Evolutionary conservation across 2,797 vertebrate genomes (phyloP), one percentile per base, ranked within the genome.

Genomic region (Eurystomus glaucurus): DNA sequence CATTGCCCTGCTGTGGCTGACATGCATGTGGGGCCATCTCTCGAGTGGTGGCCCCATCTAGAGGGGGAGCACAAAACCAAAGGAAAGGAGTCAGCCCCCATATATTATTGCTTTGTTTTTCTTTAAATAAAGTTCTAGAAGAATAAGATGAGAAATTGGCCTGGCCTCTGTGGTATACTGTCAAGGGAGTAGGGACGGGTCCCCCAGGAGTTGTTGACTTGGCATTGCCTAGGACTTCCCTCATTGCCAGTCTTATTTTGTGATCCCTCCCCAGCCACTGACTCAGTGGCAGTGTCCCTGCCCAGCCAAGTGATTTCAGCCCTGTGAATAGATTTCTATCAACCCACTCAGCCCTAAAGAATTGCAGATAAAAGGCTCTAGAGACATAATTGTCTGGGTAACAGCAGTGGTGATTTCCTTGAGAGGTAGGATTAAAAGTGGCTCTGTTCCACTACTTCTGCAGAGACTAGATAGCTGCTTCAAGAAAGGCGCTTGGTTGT

Each of bases 261-360:
- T 54, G 84, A 90, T 86, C 75, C 75, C 37, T 82, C 55, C 51
- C 28, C 51, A 91, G 70, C 57, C 31, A 41, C 23, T 62, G 61
- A 79, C 57, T 77, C 11, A 3, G 84, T 89, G 74, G 68, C 91
- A 85, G 71, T 33, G 64, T 94, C 89, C 64, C 78, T 89, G 48
- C 81, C 51, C 71, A 92, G 86, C 86, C 84, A 64, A 92, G 78
- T 10, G 4, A 82, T 94, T 61, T 92, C 90, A 94, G 70, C 71
- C 79, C 85, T 60, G 74, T 39, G 77, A 93, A 86, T 93, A 94
- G 93, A 85, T 90, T 96, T 90, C 71, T 88, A 43, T 77, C 92
- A 95, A 88, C 86, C 83, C 85, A 82, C 95, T 96, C 91, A 93
- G 77, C 80, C 88, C 90, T 93, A 74, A 92, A 96, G 91, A 89